Percentiles rank a stretch among this genome's conserved stretches.
Evolutionary conservation across 1,140 invertebrate species (phyloP).

Genomic region (Potamilus streckersoni): DNA sequence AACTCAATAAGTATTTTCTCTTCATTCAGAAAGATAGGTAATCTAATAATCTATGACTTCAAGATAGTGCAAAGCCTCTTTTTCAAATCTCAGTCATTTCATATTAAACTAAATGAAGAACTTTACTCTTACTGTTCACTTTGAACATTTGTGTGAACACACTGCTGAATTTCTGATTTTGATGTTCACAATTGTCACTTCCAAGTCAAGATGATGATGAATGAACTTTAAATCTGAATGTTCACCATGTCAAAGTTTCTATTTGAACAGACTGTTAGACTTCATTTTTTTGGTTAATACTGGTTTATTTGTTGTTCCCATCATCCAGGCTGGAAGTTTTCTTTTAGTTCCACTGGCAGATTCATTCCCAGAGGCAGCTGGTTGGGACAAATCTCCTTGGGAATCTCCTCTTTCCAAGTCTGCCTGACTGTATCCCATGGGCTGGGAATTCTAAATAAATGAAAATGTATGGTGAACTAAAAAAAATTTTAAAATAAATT

Average conservation of each 20-base stretch:
- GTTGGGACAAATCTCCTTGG: neutral
- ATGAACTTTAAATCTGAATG: too few species aligned
- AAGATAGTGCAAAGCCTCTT: too few species aligned
- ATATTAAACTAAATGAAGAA: too few species aligned
- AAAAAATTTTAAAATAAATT: neutral
- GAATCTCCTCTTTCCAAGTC: neutral
- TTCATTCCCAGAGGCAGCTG: neutral
- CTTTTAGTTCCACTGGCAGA: constrained; percentile 34
- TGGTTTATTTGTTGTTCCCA: constrained; percentile 19
- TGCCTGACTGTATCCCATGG: neutral
- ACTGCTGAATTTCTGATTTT: too few species aligned
- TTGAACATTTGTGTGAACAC: too few species aligned
- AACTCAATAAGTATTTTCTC: too few species aligned
- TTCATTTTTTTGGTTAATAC: constrained; percentile 49
- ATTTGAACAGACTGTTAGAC: constrained; percentile 52
- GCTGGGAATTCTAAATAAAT: neutral
- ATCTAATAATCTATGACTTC: too few species aligned
- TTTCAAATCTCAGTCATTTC: too few species aligned
- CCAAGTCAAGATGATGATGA: too few species aligned
- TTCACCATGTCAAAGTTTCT: neutral
- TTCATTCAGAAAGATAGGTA: too few species aligned
- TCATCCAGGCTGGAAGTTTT: constrained; percentile 54
- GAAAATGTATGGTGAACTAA: neutral
- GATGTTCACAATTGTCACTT: too few species aligned
- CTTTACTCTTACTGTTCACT: too few species aligned